Base-by-base conservation (phyloP, 2,113 vertebrate genomes). In the Corapipo altera region DNA sequence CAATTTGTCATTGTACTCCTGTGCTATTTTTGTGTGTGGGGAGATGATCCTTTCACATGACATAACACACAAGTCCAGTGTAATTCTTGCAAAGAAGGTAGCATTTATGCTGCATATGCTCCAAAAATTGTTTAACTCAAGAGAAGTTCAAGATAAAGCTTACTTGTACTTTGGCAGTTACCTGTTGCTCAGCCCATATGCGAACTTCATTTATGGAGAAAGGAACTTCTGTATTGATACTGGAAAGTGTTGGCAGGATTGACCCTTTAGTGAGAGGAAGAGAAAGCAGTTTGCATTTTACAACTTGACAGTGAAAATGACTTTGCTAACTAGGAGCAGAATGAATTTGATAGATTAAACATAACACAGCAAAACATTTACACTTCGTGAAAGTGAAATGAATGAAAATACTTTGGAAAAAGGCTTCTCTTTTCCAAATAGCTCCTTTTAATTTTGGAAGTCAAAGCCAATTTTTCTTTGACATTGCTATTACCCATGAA, bases 281-380 rank as follows among this genome's bases (percentile, higher is more conserved):
- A 37, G 49, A 79, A 94, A 94, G 24, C 37, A 80, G 6, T 70
- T 77, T 86, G 55, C 35, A 21, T 92, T 91, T 94, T 86, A 55
- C 57, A 73, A n/a, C 43, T 44, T 57, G 52, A 81, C 57, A 82
- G 37, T 12, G 73, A 84, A 87, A 91, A 74, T 21, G 4, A 46
- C 43, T 95, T 74, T 96, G 55, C 61, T 87, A 74, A 71, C 26
- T 51, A 51, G 26, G 32, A 87, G 23, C 39, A 91, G 79, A 79
- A 65, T 43, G 41, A 74, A n/a, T 58, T 71, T 80, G 69, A 70
- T 41, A 86, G 43, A 51, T 32, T 43, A 61, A 89, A 74, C 3
- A 9, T 33, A 70, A 46, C 33, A 32, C 28, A 57, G 51, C 8
- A 67, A 66, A 91, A 55, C 24, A 66, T 46, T 91, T 82, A 61